Evolutionary conservation across 2,797 vertebrate species (phyloP), one percentile per base, ranked within the genome.

Genomic region (Phrynocephalus guinanensis): DNA sequence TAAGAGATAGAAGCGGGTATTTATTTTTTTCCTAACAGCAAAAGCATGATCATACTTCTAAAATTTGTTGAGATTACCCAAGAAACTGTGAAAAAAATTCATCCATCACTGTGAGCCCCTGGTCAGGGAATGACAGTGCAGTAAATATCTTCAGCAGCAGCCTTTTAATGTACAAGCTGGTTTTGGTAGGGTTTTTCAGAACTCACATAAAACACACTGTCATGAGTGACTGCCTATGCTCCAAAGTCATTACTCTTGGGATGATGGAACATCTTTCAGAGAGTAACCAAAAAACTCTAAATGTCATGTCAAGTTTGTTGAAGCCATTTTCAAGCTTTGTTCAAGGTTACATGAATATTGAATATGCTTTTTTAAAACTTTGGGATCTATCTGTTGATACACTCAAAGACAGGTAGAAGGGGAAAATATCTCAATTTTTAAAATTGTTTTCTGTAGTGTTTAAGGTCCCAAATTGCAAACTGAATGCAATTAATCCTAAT

Each of bases 291-390:
- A 97, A 98, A 98, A 97, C 97, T 98, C 97, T 97, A 98, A 98
- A 98, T 98, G 98, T 98, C 98, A 97, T 96, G 97, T 98, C 97
- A 96, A 97, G 97, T 98, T 98, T 98, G 97, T 97, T 96, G 96
- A 97, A 96, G 97, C 96, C 95, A 92, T 97, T 98, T 97, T 94
- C 95, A 96, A 96, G 93, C 95, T 92, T 91, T 85, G 44, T 94
- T 98, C 98, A 98, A 98, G 98, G 98, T 99, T 98, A 98, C 96
- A 97, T 98, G 97, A 98, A 98, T 98, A 98, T 98, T 97, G 97
- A 98, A 96, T 95, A 92, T 82, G 66, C 93, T 93, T 96, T 93
- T 94, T 96, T 96, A 92, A 95, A 96, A 96, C 89, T 97, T 96
- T 94, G 91, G 96, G 96, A 96, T 97, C 95, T 96, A 77, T 93